Base-by-base conservation (phyloP, 2,113 vertebrate species). In the human region DNA sequence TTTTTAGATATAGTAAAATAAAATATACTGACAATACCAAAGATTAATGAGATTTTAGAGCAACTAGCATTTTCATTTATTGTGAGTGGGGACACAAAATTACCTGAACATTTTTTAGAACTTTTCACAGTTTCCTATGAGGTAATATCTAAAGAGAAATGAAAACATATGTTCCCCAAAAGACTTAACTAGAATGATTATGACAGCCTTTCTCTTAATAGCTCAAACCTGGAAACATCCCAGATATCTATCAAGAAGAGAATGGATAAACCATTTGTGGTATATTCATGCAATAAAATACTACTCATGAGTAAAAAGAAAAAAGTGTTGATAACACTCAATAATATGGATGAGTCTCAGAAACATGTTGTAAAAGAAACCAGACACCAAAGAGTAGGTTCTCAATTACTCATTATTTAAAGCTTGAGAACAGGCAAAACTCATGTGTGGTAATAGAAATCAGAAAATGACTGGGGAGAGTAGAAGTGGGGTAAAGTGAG, bases 141-240 rank as follows among this genome's bases (percentile, higher is more conserved):
- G 48, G 75, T 59, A n/a, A 40, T 90, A 11, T 93, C n/a, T 93
- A 50, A 87, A 93, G 66, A 81, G 38, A 90, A 82, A 95, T 81
- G 64, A 86, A 89, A 91, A 76, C 14, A 8, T n/a, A 23, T 45
- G 35, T 87, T 55, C 40, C 86, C 40, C 8, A 18, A 35, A 85
- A 80, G 45, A 86, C n/a, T 91, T 57, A 20, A n/a, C n/a, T 61
- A 85, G 73, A 95, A 23, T 94, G 78, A 80, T 73, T 25, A n/a
- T 7, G 4, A 52, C 27, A 91, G 2, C 87, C 76, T 57, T 61
- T 57, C 64, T 90, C 17, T 11, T 81, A 45, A 32, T 40, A 87
- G 35, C 43, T 82, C 66, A 93, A 68, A 70, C 86, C 72, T 90
- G 20, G 40, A 83, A 86, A 76, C 35, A 81, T 85, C 27, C 45